Percentiles rank a stretch among this genome's conserved stretches.
These are phyloP conservation scores for Ramazzottius varieornatus DNA, from an alignment of 2,888 invertebrate species.

Conservation along the genomic window DNA sequence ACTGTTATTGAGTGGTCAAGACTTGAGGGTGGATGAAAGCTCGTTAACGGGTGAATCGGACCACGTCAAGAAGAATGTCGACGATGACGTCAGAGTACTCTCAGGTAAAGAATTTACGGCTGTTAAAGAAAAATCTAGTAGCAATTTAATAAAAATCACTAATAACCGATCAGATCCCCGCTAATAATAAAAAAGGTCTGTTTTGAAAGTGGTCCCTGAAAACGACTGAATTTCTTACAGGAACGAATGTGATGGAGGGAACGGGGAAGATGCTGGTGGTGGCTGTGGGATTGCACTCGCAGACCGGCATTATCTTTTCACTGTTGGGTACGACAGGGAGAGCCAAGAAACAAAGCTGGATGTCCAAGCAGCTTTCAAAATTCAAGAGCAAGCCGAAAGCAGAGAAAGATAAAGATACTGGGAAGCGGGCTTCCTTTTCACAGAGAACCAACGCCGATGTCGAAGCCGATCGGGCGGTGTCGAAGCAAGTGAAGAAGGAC, in stretches of 20 bases:
- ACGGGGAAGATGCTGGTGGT: slow-evolving; percentile 15
- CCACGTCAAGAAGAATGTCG: slow-evolving; percentile 16
- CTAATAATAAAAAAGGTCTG: no score
- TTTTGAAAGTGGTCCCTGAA: no score
- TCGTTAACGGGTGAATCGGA: slow-evolving; percentile 20
- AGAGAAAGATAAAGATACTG: background rate
- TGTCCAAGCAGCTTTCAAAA: no score
- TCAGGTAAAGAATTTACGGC: slow-evolving; percentile 10
- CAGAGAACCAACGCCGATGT: no score
- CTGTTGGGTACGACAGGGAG: slow-evolving; percentile 16
- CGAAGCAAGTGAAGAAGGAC: background rate
- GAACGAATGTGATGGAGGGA: slow-evolving; percentile 19
- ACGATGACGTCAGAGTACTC: slow-evolving; percentile 16
- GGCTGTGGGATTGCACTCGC: slow-evolving; percentile 17
- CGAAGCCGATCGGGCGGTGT: background rate
- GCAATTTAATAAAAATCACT: no score
- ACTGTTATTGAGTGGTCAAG: slow-evolving; percentile 27
- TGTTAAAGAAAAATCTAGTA: background rate
- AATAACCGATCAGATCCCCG: no score
- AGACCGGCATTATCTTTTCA: slow-evolving; percentile 20
- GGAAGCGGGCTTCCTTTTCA: no score
- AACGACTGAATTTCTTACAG: no score
- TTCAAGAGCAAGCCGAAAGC: background rate
- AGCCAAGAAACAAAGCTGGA: slow-evolving; percentile 4
- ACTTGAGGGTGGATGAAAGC: slow-evolving; percentile 24